Conservation (phyloP, 1,140 invertebrate genomes). For the Eciton burchellii region DNA sequence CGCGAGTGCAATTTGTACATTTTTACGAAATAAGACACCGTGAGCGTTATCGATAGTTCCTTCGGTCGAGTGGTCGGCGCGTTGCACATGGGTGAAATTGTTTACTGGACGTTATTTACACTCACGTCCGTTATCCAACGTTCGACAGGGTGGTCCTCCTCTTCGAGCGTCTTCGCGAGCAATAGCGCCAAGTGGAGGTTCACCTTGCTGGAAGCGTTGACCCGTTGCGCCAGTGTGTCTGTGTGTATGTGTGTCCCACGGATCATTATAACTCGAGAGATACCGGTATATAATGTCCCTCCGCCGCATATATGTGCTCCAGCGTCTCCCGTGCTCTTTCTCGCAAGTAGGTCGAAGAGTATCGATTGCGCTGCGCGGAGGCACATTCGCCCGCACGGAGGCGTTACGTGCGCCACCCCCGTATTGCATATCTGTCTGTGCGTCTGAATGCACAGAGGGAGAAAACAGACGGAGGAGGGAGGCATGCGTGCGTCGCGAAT, state of each 20-base stretch:
- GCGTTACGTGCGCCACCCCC: neutral
- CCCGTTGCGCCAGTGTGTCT: conserved; percentile 36
- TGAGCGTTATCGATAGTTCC: neutral
- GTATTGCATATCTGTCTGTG: neutral
- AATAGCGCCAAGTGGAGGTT: conserved; percentile 38
- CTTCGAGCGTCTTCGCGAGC: conserved; percentile 49
- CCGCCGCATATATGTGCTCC: conserved; percentile 36
- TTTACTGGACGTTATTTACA: conserved; percentile 26
- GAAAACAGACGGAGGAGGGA: neutral
- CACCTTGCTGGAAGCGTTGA: conserved; percentile 58
- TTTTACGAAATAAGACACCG: neutral
- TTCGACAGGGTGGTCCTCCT: neutral
- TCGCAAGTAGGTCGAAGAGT: conserved; percentile 54
- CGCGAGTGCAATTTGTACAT: neutral
- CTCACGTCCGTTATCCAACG: neutral
- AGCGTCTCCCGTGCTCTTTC: conserved; percentile 50
- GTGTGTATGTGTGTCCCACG: conserved; percentile 54
- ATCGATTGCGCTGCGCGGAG: conserved; percentile 50
- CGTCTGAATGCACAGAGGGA: neutral
- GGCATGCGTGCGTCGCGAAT: conserved; percentile 44
- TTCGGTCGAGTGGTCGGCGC: conserved; percentile 6
- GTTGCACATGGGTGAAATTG: neutral
- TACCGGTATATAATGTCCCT: conserved; percentile 58
- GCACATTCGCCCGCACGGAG: neutral
- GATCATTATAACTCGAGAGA: conserved; percentile 62